Evolutionary conservation across 2,888 invertebrate species (phyloP).

Genomic region (Ischnus inquisitorius): DNA sequence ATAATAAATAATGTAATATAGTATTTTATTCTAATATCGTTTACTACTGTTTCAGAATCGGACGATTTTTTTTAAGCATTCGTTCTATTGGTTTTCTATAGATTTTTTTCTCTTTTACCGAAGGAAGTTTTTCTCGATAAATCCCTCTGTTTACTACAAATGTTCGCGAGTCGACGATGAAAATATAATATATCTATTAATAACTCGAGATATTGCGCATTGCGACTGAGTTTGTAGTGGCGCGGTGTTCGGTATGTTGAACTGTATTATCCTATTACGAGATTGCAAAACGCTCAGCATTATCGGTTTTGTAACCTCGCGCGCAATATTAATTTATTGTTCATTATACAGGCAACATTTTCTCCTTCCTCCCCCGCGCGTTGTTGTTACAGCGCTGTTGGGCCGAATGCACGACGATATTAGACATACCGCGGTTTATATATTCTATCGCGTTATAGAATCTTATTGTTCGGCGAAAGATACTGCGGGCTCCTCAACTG

Average conservation of each 20-base stretch:
- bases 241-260: slow-evolving; percentile 1
- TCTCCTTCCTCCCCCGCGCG: background rate
- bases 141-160: background rate
- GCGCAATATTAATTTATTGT: slow-evolving; percentile 61
- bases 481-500: slow-evolving; percentile 28
- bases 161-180: background rate
- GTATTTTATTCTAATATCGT: too few relatives aligned
- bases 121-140: background rate
- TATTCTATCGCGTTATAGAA: slow-evolving; percentile 53
- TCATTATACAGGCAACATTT: slow-evolving; percentile 16
- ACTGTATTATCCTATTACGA: slow-evolving; percentile 20
- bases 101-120: too few relatives aligned
- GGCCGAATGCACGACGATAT: slow-evolving; percentile 31
- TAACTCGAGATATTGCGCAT: slow-evolving; percentile 17
- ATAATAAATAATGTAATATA: too few relatives aligned
- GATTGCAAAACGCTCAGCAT: slow-evolving; percentile 44
- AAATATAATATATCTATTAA: background rate
- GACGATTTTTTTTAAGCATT: too few relatives aligned
- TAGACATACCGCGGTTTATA: slow-evolving; percentile 35
- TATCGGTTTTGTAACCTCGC: slow-evolving; percentile 35
- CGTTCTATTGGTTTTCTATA: too few relatives aligned
- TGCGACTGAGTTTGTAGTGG: background rate
- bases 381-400: slow-evolving; percentile 22
- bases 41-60: too few relatives aligned
- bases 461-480: slow-evolving; percentile 63